Evolutionary conservation across 2,888 invertebrate species (phyloP).

Genomic region (Doris montereyensis): DNA sequence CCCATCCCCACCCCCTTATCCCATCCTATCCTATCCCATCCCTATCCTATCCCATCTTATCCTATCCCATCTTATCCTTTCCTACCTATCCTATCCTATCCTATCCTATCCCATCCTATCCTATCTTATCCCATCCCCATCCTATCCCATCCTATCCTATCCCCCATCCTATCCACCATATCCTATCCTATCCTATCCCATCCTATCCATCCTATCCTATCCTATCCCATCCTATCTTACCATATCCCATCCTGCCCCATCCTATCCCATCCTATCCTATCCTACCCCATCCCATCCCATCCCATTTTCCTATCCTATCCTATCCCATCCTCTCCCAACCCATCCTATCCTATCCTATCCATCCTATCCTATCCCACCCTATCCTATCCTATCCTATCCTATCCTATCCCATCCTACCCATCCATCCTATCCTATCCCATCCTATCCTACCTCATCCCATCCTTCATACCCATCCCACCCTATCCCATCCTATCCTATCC

Average conservation of each 20-base stretch:
- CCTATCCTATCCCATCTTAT: neutral
- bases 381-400: constrained; percentile 24
- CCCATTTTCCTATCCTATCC: no score
- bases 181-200: constrained; percentile 16
- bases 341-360: constrained; percentile 20
- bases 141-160: constrained; percentile 16
- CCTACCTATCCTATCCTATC: constrained; percentile 21
- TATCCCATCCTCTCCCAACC: neutral
- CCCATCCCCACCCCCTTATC: neutral
- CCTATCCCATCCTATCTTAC: neutral
- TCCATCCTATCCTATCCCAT: constrained; percentile 31
- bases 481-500: constrained; percentile 8
- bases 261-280: neutral
- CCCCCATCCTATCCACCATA: constrained; percentile 24
- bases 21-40: neutral
- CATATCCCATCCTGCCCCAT: no score
- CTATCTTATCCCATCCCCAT: no score
- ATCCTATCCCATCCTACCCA: constrained; percentile 24
- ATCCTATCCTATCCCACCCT: constrained; percentile 22
- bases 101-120: constrained; percentile 11
- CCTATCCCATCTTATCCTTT: neutral
- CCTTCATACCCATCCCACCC: no score
- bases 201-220: constrained; percentile 25
- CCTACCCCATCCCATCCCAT: neutral
- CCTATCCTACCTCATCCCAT: constrained; percentile 1